Evolutionary conservation across 92 coral and sea anemone genomes (phyloP), one percentile per base, ranked within the genome.

Genomic region (Porites lobata): DNA sequence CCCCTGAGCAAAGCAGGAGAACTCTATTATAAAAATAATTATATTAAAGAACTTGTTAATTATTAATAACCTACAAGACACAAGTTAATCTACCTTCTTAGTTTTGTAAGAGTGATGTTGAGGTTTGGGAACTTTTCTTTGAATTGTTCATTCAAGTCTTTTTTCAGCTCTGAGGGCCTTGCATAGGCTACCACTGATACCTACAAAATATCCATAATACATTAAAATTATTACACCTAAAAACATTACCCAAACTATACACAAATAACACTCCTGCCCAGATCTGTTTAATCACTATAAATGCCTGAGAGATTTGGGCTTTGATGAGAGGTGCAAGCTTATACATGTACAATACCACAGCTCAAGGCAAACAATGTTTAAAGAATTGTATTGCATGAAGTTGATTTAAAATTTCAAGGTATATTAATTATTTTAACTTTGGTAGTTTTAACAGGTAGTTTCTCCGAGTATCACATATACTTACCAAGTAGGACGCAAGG

Each of bases 61-160:
- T 38, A 38, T 0, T 4, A 38, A 38, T 4, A 38, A 38, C 47
- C 0, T 38, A 54, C 59, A 56, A 56, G 13, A 53, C 50, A 38
- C 47, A 77, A 47, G 19, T n/a, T 9, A 59, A 0, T 7, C 10
- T 91, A 98, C 99, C 99, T 98, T 96, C 99, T 91, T 72, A 98
- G 88, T 86, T 98, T 98, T 15, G 99, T 94, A 18, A 98, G 96
- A 8, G 98, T 98, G n/a, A 98, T 94, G 76, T 92, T 94, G 64
- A 98, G 89, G 76, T 92, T 94, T 24, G 99, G 99, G 65, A 95
- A 98, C 94, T 98, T 98, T 67, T 98, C 99, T 79, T 92, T 93
- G 85, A 98, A 98, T 56, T 96, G 95, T 86, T 98, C 99, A 92
- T 98, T 98, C 65, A 98, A 88, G 86, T 98, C 99, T 69, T 98